Evolutionary conservation across 2,113 vertebrate genomes (phyloP).

Genomic region (Miniopterus natalensis): DNA sequence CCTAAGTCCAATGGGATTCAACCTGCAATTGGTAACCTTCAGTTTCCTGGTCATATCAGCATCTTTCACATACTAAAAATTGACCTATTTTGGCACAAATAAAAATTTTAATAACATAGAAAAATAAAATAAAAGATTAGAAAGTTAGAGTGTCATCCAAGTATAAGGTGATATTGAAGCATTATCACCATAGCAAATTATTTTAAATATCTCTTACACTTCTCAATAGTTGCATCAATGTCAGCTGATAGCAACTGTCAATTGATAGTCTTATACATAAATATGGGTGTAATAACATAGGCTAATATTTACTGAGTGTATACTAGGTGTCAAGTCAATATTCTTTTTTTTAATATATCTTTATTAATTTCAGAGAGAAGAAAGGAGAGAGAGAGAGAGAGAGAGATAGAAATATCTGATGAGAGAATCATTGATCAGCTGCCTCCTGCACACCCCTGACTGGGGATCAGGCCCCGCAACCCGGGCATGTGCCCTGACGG

Average conservation of each 20-base stretch:
- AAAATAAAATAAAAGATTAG: neutral
- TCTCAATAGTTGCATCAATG: constrained; percentile 30
- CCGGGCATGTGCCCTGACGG: too few relatives aligned
- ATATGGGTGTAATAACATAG: neutral
- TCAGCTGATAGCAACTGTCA: neutral
- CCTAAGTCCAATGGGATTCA: neutral
- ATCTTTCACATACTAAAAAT: neutral
- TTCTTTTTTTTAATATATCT: neutral
- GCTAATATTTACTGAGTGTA: neutral
- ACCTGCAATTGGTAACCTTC: neutral
- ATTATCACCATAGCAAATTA: neutral
- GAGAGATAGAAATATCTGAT: too few relatives aligned
- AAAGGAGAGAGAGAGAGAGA: too few relatives aligned
- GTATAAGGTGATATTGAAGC: constrained; percentile 5
- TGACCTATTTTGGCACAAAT: neutral
- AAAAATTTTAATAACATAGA: neutral
- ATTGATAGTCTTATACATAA: neutral
- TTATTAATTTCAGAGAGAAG: too few relatives aligned
- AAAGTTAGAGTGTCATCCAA: constrained; percentile 3
- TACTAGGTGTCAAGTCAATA: neutral
- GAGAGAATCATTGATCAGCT: too few relatives aligned
- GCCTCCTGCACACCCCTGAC: too few relatives aligned
- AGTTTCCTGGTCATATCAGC: neutral
- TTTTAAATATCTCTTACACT: neutral
- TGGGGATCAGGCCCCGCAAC: too few relatives aligned